Evolutionary conservation across 2,113 vertebrate species (phyloP).

Genomic region (Odontesthes bonariensis): DNA sequence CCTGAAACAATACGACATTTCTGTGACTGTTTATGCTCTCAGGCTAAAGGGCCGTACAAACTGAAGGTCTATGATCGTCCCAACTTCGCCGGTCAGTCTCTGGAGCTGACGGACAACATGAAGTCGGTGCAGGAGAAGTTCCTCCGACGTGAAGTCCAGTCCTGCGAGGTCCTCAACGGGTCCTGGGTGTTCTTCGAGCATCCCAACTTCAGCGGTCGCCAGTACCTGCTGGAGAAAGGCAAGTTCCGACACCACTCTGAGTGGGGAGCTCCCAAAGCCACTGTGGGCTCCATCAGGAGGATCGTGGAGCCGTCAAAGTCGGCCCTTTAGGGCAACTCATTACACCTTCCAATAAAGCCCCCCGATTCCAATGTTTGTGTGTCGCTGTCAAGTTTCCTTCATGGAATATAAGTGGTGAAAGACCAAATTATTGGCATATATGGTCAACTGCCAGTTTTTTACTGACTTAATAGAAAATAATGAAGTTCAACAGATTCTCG

Average conservation of each 20-base stretch:
- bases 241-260: constrained; percentile 57
- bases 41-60: constrained; percentile 50
- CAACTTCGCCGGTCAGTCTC: constrained; percentile 43
- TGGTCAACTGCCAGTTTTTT: too few relatives aligned
- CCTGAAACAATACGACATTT: too few relatives aligned
- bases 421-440: too few relatives aligned
- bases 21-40: neutral
- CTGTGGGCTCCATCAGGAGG: constrained; percentile 53
- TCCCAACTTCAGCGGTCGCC: constrained; percentile 70
- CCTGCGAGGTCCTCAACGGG: constrained; percentile 67
- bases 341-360: constrained; percentile 30
- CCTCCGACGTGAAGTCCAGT: constrained; percentile 53
- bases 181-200: constrained; percentile 73
- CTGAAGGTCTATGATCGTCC: constrained; percentile 49
- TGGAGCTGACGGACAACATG: constrained; percentile 56
- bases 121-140: constrained; percentile 60
- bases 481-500: too few relatives aligned
- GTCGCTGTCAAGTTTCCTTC: neutral
- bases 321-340: neutral
- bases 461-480: too few relatives aligned
- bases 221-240: constrained; percentile 75
- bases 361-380: constrained; percentile 11
- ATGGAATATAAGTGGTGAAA: too few relatives aligned
- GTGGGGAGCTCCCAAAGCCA: constrained; percentile 62
- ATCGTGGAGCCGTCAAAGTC: constrained; percentile 33